Evolutionary conservation across 1,140 invertebrate genomes (phyloP).

Genomic region (Pogonomyrmex californicus): DNA sequence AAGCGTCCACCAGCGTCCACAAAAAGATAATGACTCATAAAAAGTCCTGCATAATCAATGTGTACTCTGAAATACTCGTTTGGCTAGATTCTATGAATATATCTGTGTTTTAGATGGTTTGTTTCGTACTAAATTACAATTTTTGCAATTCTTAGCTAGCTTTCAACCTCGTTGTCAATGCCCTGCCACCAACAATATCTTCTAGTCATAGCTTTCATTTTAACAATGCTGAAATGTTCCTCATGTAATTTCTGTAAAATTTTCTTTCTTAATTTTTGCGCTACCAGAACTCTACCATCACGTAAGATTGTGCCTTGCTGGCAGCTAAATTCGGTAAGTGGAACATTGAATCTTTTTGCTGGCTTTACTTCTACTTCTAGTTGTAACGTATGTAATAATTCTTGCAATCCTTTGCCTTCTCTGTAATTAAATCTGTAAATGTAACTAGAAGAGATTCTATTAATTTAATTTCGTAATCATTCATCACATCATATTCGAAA

Average conservation of each 20-base stretch:
- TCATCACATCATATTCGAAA: not conserved
- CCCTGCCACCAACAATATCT: slow-evolving; percentile 85
- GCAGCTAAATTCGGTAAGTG: not conserved
- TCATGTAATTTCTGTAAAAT: slow-evolving; percentile 82
- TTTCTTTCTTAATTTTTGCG: slow-evolving; percentile 70
- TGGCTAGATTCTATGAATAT: not conserved
- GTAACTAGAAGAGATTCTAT: slow-evolving; percentile 8
- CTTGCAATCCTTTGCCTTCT: not conserved
- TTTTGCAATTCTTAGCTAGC: slow-evolving; percentile 52
- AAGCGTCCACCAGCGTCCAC: slow-evolving; percentile 82
- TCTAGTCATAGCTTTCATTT: slow-evolving; percentile 84
- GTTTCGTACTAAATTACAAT: slow-evolving; percentile 72
- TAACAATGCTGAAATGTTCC: slow-evolving; percentile 83
- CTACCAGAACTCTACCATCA: slow-evolving; percentile 81
- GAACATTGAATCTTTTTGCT: not conserved
- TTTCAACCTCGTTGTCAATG: slow-evolving; percentile 84
- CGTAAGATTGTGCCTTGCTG: slow-evolving; percentile 64
- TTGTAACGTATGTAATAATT: slow-evolving; percentile 10
- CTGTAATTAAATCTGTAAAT: not conserved
- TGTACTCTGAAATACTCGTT: slow-evolving; percentile 79
- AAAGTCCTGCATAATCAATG: slow-evolving; percentile 86
- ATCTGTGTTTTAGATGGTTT: not conserved
- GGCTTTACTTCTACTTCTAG: not conserved
- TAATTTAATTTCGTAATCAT: not conserved
- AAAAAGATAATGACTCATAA: slow-evolving; percentile 80